Base-by-base conservation (phyloP, 2,113 vertebrate species). In the Halichoeres trimaculatus region DNA sequence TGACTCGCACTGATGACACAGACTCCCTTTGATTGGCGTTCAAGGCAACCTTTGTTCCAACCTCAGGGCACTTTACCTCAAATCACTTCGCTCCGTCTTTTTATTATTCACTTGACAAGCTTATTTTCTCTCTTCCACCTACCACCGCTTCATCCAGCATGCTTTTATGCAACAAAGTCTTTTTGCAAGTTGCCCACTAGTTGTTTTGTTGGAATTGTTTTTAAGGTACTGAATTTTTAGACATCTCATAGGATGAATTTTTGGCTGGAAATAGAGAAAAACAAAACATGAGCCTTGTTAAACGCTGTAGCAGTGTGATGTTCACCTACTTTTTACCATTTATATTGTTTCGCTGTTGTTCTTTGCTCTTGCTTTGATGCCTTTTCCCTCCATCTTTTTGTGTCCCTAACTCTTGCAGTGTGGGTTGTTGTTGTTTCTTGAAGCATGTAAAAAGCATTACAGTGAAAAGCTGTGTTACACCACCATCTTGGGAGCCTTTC, bases 21-120 rank as follows among this genome's bases (percentile, higher is more conserved):
- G 59, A 70, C 77, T 68, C 24, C 22, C 66, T 77, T 79, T 85
- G 90, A 88, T 70, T 82, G 72, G 59, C 52, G 7, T 52, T 82
- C 52, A 70, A 68, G 48, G 77, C 72, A 75, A 82, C 54, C 38
- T 75, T 69, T 59, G 51, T 24, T 16, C 47, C 58, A 12, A 66
- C 81, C 78, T 83, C 26, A 22, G 54, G 36, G 30, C 45, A 17
- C 26, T 9, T 74, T 58, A 57, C 50, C 70, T 61, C 48, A 17
- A 10, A 38, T 55, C 36, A 36, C 57, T 38, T 9, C 38, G 23
- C 24, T 54, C 22, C 11, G 10, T 47, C 52, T 51, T 36, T 58
- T 57, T 53, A 45, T 56, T 53, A 45, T 59, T 36, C 43, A 57
- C 34, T 13, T 36, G 30, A 53, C 48, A 26, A n/a, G 11, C 35